Evolutionary conservation across 2,797 vertebrate species (phyloP).

Genomic region (Pyrocephalus nanus): DNA sequence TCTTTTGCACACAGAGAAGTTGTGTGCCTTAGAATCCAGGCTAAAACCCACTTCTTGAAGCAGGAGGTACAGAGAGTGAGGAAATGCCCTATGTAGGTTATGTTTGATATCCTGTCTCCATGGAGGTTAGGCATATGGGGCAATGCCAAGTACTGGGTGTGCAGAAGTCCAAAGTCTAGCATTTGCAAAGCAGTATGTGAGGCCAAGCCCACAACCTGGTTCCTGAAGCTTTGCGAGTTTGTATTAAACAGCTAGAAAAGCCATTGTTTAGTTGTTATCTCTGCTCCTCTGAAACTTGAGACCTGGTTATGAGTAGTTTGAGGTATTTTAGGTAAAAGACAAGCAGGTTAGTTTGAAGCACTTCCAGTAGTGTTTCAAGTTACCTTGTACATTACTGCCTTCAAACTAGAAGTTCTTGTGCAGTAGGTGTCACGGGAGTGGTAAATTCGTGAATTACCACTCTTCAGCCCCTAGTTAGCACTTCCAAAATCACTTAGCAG

Average conservation of each 20-base stretch:
- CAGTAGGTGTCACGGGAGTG: neutral
- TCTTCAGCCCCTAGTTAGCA: neutral
- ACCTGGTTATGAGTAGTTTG: neutral
- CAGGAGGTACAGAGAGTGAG: neutral
- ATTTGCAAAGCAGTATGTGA: neutral
- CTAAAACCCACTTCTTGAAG: neutral
- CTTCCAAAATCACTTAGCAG: neutral
- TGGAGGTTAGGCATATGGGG: neutral
- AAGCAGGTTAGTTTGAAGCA: neutral
- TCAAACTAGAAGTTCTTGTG: neutral
- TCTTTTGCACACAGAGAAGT: neutral
- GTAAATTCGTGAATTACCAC: neutral
- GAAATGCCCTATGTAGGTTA: rapidly evolving
- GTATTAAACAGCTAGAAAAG: neutral
- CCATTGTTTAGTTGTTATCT: neutral
- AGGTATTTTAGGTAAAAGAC: neutral
- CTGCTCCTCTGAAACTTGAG: neutral
- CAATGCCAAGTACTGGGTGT: neutral
- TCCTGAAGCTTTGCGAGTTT: neutral
- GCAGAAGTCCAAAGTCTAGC: neutral
- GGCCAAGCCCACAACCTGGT: neutral
- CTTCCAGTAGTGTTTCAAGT: neutral
- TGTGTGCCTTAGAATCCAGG: neutral
- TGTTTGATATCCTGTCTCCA: neutral
- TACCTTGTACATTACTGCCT: neutral